Evolutionary conservation across 2,888 invertebrate genomes (phyloP).

Genomic region (Hanleya hanleyi): DNA sequence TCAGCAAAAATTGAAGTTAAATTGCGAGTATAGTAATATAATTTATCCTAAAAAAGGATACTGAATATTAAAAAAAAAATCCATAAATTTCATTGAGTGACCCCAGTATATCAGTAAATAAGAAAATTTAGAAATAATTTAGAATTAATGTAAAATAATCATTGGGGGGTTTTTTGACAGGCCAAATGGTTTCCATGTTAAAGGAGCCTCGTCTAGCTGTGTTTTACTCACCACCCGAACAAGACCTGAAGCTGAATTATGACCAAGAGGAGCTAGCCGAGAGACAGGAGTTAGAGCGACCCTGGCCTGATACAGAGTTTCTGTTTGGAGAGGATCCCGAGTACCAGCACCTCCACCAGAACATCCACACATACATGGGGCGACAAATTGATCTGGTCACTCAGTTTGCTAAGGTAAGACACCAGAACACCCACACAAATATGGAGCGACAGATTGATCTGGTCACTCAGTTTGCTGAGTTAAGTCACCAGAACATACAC

Average conservation of each 20-base stretch:
- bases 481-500: slow-evolving; percentile 57
- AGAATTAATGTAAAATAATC: too few relatives aligned
- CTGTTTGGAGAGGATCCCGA: slow-evolving; percentile 66
- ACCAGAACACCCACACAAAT: slow-evolving; percentile 56
- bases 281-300: slow-evolving; percentile 48
- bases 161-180: slow-evolving; percentile 49
- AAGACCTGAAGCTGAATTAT: slow-evolving; percentile 64
- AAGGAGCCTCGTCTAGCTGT: slow-evolving; percentile 63
- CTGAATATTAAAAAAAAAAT: too few relatives aligned
- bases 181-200: slow-evolving; percentile 63
- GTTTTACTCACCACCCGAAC: slow-evolving; percentile 66
- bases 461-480: slow-evolving; percentile 55
- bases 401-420: slow-evolving; percentile 57
- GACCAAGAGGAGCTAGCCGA: slow-evolving; percentile 65
- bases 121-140: too few relatives aligned
- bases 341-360: slow-evolving; percentile 58
- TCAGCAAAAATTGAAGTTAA: too few relatives aligned
- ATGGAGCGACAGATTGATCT: slow-evolving; percentile 61
- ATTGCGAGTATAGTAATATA: too few relatives aligned
- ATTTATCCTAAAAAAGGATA: too few relatives aligned
- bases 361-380: slow-evolving; percentile 57
- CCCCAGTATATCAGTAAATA: too few relatives aligned
- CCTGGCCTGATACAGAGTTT: slow-evolving; percentile 69
- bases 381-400: slow-evolving; percentile 60
- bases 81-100: too few relatives aligned